Base-by-base conservation (phyloP, 2,888 invertebrate species). In the Desoria tigrina region DNA sequence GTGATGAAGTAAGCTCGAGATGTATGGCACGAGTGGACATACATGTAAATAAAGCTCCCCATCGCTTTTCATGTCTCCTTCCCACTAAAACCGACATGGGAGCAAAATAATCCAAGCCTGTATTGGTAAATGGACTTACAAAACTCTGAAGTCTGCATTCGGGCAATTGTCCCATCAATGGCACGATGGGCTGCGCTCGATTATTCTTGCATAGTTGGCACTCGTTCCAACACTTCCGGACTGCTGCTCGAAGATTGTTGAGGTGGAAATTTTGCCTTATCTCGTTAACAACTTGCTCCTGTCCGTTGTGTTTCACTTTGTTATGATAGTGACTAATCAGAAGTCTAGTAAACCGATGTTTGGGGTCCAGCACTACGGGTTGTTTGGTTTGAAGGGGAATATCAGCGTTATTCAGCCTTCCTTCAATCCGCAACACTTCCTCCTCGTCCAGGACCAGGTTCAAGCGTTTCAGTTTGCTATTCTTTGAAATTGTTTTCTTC, bases 191-290 rank as follows among this genome's bases (percentile, higher is more conserved):
- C 18, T 28, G 14, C 6, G 63, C 50, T n/a, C 27, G 21, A 2
- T 14, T 9, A 4, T 50, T 39, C 39, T 37, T 27, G 51, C 63
- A 68, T n/a, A 7, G 4, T 49, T 28, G 54, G 49, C 68, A 68
- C 1, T 45, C 9, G 23, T 18, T 21, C 42, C 42, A 65, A 1
- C 51, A 16, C 14, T 54, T 65, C 37, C 32, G 53, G 1, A 68
- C 62, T n/a, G 68, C 62, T 18, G 37, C n/a, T 23, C 45, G 37
- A 7, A 50, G 11, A 3, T 59, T 24, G 2, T 51, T 4, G n/a
- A 68, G 55, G 55, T 54, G 62, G 23, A 53, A 65, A 1, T 53
- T 37, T 42, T 62, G 61, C 1, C 65, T 26, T 3, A 68, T 1
- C 2, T 62, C 55, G 37, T 62, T 62, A 6, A 42, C 16, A 14